Evolutionary conservation across 2,888 invertebrate genomes (phyloP).

Genomic region (Caenorhabditis afra): DNA sequence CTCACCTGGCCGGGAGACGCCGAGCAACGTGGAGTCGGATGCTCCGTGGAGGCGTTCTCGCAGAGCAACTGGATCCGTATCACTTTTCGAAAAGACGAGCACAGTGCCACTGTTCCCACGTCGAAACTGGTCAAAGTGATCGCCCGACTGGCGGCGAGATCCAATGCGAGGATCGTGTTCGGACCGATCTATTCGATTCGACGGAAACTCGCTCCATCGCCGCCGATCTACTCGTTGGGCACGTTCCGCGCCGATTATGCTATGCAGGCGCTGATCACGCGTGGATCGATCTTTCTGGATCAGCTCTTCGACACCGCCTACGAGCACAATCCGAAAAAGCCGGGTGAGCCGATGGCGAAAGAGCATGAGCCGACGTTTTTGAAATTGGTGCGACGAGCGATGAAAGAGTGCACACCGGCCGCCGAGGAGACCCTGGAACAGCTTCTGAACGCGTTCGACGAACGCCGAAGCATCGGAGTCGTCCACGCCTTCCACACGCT

Average conservation of each 20-base stretch:
- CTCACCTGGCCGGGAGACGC: constrained; percentile 64
- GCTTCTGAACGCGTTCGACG: constrained; percentile 70
- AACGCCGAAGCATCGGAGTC: constrained; percentile 63
- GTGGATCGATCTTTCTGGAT: constrained; percentile 70
- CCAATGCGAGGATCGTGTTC: constrained; percentile 58
- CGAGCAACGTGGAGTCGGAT: constrained; percentile 57
- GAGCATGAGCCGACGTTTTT: constrained; percentile 56
- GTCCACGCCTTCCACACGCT: constrained; percentile 60
- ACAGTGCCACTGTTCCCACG: neutral
- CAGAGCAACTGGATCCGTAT: constrained; percentile 61
- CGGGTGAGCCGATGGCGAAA: constrained; percentile 8
- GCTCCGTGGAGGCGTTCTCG: constrained; percentile 60
- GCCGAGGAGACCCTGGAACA: constrained; percentile 71
- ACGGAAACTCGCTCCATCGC: constrained; percentile 51
- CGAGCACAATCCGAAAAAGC: constrained; percentile 9
- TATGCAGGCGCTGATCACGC: constrained; percentile 67
- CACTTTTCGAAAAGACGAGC: constrained; percentile 35
- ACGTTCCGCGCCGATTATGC: constrained; percentile 71
- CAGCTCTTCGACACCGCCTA: constrained; percentile 63
- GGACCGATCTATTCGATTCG: constrained; percentile 60
- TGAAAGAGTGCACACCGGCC: constrained; percentile 66
- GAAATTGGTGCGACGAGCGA: constrained; percentile 32
- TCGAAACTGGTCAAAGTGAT: neutral
- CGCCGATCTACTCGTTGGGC: constrained; percentile 38
- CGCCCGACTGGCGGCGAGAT: constrained; percentile 31